Evolutionary conservation across 2,888 invertebrate genomes (phyloP), one percentile per base, ranked within the genome.

Genomic region (Agrilus mali): DNA sequence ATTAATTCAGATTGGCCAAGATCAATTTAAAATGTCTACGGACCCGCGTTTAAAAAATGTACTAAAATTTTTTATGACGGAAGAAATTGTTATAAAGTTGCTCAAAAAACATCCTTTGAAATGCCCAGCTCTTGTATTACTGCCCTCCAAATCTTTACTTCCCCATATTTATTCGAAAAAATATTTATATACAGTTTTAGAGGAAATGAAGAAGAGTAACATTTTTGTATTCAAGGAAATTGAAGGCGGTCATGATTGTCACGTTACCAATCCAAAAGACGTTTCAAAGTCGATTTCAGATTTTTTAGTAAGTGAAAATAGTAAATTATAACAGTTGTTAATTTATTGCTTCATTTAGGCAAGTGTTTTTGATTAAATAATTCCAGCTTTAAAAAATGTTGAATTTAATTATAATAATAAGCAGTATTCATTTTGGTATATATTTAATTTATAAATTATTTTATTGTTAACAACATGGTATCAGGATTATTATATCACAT

Each of bases 161-260:
- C 53, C 51, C n/a, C 48, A 55, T 54, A 33, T 51, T 31, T 50
- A 51, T 38, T 50, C 56, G 15, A 48, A 50, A 41, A 36, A 10
- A 3, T 27, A 3, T 27, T 10, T 27, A 27, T 10, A 10, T 10
- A 10, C 42, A 31, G 49, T 55, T 46, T 46, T 55, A 39, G 53
- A 48, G 20, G 45, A 52, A 45, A 53, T 55, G n/a, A 53, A 53
- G 40, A 55, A 54, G 27, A 48, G 52, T 42, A 56, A 55, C 41
- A 55, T 58, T 43, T 55, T 61, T 43, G 49, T 34, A 3, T 43
- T 63, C 47, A 43, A 57, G 51, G 1, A 64, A 2, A 70, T 78
- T 0, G 60, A 68, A 0, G 80, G 80, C 0, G 65, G 67, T 33
- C 81, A 81, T 49, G 78, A 81, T 52, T 72, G 78, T 0, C 80